phyloP scores from a whole-genome alignment of 92 coral and sea anemone genomes.

The Pocillopora meandrina region DNA sequence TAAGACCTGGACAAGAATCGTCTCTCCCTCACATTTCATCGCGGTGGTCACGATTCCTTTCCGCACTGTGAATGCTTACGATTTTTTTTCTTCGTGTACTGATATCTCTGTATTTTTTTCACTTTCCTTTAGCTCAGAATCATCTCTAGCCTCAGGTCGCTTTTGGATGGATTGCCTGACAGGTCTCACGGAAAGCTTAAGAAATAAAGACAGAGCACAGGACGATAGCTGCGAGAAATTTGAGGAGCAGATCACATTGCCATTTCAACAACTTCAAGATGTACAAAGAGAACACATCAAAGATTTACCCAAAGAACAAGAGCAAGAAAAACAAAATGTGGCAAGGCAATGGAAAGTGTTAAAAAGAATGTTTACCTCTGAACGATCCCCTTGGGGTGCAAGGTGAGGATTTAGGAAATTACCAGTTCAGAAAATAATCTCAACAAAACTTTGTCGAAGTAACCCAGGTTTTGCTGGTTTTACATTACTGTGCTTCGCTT shows the following conservation, averaged over 20 bases:
- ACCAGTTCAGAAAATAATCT: too few species aligned
- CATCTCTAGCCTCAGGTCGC: constrained; percentile 87
- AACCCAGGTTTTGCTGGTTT: too few species aligned
- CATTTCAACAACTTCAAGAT: constrained; percentile 64
- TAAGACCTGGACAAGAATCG: too few species aligned
- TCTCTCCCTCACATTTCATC: too few species aligned
- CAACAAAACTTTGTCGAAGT: too few species aligned
- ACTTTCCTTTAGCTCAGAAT: constrained; percentile 61
- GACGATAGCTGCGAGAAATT: constrained; percentile 70
- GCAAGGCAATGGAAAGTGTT: constrained; percentile 74
- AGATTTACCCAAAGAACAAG: constrained; percentile 31
- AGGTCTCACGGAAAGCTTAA: constrained; percentile 71
- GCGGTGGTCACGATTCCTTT: too few species aligned
- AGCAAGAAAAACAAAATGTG: constrained; percentile 50
- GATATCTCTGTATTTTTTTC: not conserved
- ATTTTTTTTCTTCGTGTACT: not conserved
- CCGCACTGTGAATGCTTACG: not conserved
- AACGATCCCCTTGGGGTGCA: constrained; percentile 86
- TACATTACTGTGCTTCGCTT: too few species aligned
- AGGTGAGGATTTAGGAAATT: constrained; percentile 36
- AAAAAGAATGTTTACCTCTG: constrained; percentile 81
- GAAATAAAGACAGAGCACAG: constrained; percentile 53
- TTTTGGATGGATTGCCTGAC: constrained; percentile 98
- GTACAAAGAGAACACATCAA: constrained; percentile 60
- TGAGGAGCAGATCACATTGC: constrained; percentile 54